Conservation (phyloP, 2,113 vertebrate species). For the Patagioenas fasciata region DNA sequence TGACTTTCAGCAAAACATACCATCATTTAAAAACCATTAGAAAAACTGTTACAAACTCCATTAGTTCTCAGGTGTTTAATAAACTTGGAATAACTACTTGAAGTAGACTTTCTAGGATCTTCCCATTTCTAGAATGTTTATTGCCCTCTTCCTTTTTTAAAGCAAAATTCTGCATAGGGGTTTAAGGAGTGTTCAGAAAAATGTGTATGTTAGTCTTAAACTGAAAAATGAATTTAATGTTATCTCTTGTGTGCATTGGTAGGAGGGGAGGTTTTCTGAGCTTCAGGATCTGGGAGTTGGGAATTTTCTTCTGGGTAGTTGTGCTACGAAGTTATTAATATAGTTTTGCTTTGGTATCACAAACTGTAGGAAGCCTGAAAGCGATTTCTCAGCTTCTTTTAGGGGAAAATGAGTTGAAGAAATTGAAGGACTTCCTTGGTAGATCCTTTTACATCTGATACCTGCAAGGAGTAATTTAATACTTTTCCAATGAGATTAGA, state of each 20-base stretch:
- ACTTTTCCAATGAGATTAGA: constrained; percentile 4
- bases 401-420: not conserved
- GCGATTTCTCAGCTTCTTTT: not conserved
- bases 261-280: not conserved
- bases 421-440: not conserved
- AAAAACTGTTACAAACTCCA: not conserved
- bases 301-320: not conserved
- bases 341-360: not conserved
- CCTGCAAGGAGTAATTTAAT: constrained; percentile 20
- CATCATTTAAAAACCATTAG: not conserved
- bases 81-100: not conserved
- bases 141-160: not conserved
- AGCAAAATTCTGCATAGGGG: not conserved
- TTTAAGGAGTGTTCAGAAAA: not conserved
- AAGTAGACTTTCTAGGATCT: not conserved
- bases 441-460: constrained; percentile 37
- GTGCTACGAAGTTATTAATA: not conserved
- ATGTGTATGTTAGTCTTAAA: not conserved
- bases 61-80: not conserved
- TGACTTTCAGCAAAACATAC: not conserved
- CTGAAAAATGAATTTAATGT: not conserved
- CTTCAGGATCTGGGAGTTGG: not conserved
- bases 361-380: not conserved
- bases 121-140: not conserved
- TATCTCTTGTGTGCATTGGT: not conserved